A percentile compares a stretch with the other conserved stretches of the same genome.
Evolutionary conservation across 2,888 invertebrate genomes (phyloP).

Genomic region (Oscheius sp.): DNA sequence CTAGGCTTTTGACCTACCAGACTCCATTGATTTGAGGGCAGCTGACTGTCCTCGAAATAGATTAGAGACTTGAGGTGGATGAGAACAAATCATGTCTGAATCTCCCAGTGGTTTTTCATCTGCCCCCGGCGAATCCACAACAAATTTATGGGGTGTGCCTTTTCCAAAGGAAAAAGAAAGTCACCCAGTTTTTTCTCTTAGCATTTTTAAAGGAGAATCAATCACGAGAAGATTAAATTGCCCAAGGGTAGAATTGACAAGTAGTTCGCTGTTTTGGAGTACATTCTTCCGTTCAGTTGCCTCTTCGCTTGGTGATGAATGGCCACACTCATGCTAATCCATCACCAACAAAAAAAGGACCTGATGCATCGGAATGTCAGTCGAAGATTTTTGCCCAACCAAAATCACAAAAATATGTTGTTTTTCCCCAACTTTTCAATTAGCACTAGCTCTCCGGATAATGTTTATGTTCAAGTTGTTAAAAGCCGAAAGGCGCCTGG

Average conservation of each 20-base stretch:
- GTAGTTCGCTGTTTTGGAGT: not conserved
- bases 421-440: not conserved
- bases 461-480: not conserved
- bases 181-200: no score
- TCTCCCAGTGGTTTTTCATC: not conserved
- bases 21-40: not conserved
- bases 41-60: slow-evolving; percentile 8
- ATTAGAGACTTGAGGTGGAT: slow-evolving; percentile 4
- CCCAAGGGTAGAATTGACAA: not conserved
- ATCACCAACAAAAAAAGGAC: slow-evolving; percentile 11
- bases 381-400: not conserved
- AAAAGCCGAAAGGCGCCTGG: not conserved
- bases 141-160: slow-evolving; percentile 5
- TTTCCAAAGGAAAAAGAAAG: no score
- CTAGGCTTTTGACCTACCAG: not conserved
- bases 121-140: not conserved
- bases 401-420: slow-evolving; percentile 8
- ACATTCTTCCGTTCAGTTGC: slow-evolving; percentile 1
- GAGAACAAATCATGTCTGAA: slow-evolving; percentile 11
- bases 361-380: slow-evolving; percentile 7
- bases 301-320: slow-evolving; percentile 5
- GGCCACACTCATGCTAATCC: not conserved
- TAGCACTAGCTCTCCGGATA: not conserved
- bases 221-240: not conserved
- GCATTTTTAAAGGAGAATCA: not conserved